Conservation (phyloP, 2,888 invertebrate genomes). For the Actias luna region DNA sequence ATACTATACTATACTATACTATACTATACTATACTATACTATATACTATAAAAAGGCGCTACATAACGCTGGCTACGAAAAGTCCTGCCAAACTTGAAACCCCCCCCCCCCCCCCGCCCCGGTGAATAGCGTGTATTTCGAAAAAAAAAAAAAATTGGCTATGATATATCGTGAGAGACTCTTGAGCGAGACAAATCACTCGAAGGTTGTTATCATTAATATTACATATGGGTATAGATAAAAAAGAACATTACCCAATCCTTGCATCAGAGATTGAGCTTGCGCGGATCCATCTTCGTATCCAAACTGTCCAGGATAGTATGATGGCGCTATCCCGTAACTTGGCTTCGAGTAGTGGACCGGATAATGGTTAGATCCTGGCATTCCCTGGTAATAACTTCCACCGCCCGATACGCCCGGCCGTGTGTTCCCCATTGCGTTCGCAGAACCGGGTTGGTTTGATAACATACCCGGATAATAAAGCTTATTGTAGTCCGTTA, state of each 20-base stretch:
- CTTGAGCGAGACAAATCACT: too few species aligned
- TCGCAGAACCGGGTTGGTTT: neutral
- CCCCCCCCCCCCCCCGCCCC: too few species aligned
- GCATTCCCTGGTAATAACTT: conserved; percentile 22
- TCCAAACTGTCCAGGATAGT: conserved; percentile 19
- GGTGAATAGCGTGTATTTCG: too few species aligned
- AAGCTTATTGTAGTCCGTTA: conserved; percentile 1
- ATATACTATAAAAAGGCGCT: too few species aligned
- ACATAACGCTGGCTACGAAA: too few species aligned
- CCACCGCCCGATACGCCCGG: neutral
- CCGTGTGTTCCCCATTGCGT: neutral
- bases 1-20: too few species aligned
- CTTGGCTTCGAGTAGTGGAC: conserved; percentile 28
- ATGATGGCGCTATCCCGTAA: conserved; percentile 23
- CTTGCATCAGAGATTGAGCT: conserved; percentile 4
- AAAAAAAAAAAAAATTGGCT: too few species aligned
- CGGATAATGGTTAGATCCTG: conserved; percentile 29
- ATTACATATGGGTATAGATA: neutral
- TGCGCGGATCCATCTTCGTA: conserved; percentile 5
- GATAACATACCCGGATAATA: neutral
- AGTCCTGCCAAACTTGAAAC: too few species aligned
- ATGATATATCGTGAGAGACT: too few species aligned
- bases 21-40: too few species aligned
- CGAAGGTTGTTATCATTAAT: too few species aligned
- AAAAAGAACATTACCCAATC: conserved; percentile 21